Conservation (phyloP, 2,797 vertebrate species). For the Coregonus sp. region DNA sequence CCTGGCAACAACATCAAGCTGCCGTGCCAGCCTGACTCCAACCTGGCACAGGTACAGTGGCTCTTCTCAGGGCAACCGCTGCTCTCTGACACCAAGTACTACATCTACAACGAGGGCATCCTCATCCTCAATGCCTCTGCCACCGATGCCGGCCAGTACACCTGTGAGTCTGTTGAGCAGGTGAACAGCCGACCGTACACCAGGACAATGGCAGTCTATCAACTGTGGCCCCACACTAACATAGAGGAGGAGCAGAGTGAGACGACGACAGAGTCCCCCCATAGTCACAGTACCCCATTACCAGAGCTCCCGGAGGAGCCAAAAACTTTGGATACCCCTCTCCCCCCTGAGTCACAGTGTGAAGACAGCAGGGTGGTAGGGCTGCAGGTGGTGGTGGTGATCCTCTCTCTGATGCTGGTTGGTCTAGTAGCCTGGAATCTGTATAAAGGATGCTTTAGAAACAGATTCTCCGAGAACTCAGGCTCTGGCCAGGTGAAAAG, state of each 20-base stretch:
- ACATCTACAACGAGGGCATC: slow-evolving; percentile 64
- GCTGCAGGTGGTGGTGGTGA: slow-evolving; percentile 60
- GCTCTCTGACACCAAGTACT: slow-evolving; percentile 64
- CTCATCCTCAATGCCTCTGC: slow-evolving; percentile 61
- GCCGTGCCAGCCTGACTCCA: slow-evolving; percentile 68
- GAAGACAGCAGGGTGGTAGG: slow-evolving; percentile 34
- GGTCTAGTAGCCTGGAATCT: slow-evolving; percentile 65
- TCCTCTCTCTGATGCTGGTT: slow-evolving; percentile 66
- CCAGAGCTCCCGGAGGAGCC: not conserved
- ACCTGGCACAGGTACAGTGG: slow-evolving; percentile 73
- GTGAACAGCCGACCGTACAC: slow-evolving; percentile 53
- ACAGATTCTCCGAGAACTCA: slow-evolving; percentile 20
- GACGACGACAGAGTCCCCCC: slow-evolving; percentile 32
- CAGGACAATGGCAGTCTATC: slow-evolving; percentile 59
- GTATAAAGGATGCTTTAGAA: slow-evolving; percentile 40
- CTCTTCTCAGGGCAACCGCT: slow-evolving; percentile 59
- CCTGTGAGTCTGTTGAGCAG: slow-evolving; percentile 69
- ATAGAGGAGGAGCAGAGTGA: not conserved
- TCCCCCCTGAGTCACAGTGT: slow-evolving; percentile 22
- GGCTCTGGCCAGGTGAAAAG: slow-evolving; percentile 35
- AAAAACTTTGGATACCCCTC: not conserved
- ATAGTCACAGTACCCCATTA: not conserved
- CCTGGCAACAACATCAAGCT: slow-evolving; percentile 70
- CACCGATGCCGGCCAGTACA: slow-evolving; percentile 62
- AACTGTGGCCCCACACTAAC: slow-evolving; percentile 42